phyloP scores from a whole-genome alignment of 2,888 invertebrate genomes.

The Rapana venosa region DNA sequence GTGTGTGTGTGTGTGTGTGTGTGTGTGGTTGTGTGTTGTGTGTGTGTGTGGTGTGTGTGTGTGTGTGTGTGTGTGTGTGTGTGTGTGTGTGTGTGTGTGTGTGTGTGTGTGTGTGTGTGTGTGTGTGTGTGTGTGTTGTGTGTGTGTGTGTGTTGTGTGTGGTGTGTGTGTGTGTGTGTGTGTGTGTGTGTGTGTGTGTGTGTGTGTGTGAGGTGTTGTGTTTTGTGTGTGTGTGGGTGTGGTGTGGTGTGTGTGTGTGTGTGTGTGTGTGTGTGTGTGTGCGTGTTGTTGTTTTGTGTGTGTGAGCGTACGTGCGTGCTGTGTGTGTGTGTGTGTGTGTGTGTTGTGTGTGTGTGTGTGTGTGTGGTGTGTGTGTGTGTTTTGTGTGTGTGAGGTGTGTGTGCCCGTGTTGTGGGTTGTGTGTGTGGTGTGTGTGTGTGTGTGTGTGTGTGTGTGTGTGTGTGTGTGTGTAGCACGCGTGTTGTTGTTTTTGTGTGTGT shows the following conservation, averaged over 20 bases:
- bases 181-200: not conserved
- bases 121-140: not conserved
- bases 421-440: not conserved
- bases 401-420: not conserved
- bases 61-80: too few species aligned
- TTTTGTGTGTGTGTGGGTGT: too few species aligned
- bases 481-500: too few species aligned
- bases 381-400: slow-evolving; percentile 25
- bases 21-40: too few species aligned
- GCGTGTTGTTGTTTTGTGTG: too few species aligned
- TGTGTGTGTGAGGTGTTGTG: not conserved
- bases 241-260: not conserved
- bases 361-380: slow-evolving; percentile 34
- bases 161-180: not conserved
- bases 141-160: not conserved
- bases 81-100: too few species aligned
- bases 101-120: too few species aligned
- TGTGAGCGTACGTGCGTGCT: too few species aligned
- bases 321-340: slow-evolving; percentile 28
- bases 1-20: too few species aligned
- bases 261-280: not conserved
- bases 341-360: slow-evolving; percentile 31
- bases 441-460: not conserved
- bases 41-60: too few species aligned
- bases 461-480: too few species aligned